Percentiles rank a stretch among this genome's conserved stretches.
These are phyloP conservation scores for Eretmocerus hayati DNA, from an alignment of 2,888 invertebrate species.

Conservation along the genomic window DNA sequence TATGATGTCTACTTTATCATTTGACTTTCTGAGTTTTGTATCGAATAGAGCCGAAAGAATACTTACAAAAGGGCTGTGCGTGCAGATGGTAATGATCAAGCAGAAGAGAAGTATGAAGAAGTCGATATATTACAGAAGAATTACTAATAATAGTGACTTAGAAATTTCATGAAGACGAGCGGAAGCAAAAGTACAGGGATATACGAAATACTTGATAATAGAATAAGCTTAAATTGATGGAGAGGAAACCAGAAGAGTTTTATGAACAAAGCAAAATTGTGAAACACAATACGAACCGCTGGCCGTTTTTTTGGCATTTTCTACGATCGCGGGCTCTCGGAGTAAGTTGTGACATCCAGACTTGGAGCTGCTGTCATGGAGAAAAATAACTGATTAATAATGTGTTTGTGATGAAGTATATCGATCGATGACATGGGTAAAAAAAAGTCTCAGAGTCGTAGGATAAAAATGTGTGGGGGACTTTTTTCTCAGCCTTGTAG, in stretches of 20 bases:
- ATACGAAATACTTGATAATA: conserved; percentile 5
- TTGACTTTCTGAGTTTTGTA: too few species aligned
- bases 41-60: too few species aligned
- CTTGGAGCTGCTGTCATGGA: conserved; percentile 41
- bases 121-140: too few species aligned
- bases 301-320: conserved; percentile 45
- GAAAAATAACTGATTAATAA: conserved; percentile 24
- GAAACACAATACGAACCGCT: conserved; percentile 41
- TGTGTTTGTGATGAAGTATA: too few species aligned
- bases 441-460: neutral
- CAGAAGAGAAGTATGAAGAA: conserved; percentile 7
- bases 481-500: too few species aligned
- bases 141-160: too few species aligned
- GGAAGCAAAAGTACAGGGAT: neutral
- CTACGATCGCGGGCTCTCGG: conserved; percentile 42
- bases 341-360: conserved; percentile 43
- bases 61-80: conserved; percentile 13
- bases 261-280: conserved; percentile 14
- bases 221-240: neutral
- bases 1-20: too few species aligned
- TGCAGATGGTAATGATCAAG: conserved; percentile 18
- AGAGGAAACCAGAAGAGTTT: neutral
- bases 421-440: neutral
- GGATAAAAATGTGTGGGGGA: too few species aligned
- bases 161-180: too few species aligned